Base-by-base conservation (phyloP, 2,888 invertebrate species). In the Magallana nippona region DNA sequence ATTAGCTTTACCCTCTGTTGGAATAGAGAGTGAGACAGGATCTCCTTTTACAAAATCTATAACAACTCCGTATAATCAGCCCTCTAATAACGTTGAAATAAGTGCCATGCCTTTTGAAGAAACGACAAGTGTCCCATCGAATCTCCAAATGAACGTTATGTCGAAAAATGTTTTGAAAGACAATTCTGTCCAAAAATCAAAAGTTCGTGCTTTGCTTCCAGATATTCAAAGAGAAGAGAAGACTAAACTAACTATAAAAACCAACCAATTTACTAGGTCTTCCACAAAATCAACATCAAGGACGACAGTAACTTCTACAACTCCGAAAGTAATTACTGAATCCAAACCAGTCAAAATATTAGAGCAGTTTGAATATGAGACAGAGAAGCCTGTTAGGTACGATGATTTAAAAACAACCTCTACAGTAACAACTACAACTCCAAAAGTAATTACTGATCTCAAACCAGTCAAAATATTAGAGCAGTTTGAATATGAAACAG, bases 321-420 rank as follows among this genome's bases (percentile, higher is more conserved):
- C 15, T 27, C 13, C 27, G 10, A 10, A 71, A 71, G 13, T 11
- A 15, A 71, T 11, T 11, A 22, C 10, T 10, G 71, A 71, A 71
- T 2, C 27, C 13, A 71, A 27, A 22, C 11, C 71, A 22, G 27
- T 32, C 8, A 11, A 71, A 15, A 71, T 15, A 13, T 8, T 71
- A 32, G 71, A 71, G 15, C 27, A 27, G 71, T 71, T 71, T 71
- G 27, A 27, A 27, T 71, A 71, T 71, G 71, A 71, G 19, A 71
- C 71, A 13, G 71, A 71, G 27, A 71, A 71, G 22, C 71, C 71
- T 22, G 22, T 17, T 22, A 71, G 17, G 1, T 71, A 71, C 13
- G 71, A 71, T 32, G 60, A 71, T 63, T 11, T 63, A 27, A 5
- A 27, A 22, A 22, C 22, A 71, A 27, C 27, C 3, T 15, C 22